phyloP scores from a whole-genome alignment of 1,140 invertebrate genomes.

The Oscheius sp. region DNA sequence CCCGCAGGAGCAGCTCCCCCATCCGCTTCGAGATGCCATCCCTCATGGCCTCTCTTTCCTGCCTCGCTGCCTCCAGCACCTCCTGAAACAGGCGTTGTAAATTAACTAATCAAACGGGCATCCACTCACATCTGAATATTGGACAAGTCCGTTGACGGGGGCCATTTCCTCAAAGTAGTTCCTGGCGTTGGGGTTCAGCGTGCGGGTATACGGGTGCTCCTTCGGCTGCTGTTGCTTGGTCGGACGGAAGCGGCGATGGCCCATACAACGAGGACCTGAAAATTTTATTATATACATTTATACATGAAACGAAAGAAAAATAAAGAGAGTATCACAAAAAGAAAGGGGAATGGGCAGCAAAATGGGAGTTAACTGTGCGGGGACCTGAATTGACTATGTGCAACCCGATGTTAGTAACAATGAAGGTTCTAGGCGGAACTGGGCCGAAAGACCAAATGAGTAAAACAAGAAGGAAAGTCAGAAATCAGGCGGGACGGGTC shows the following conservation, averaged over 20 bases:
- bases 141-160: slow-evolving; percentile 15
- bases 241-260: neutral
- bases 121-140: neutral
- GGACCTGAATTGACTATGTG: too few relatives aligned
- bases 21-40: slow-evolving; percentile 38
- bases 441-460: too few relatives aligned
- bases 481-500: neutral
- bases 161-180: slow-evolving; percentile 27
- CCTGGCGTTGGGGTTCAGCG: neutral
- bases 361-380: too few relatives aligned
- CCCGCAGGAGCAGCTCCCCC: slow-evolving; percentile 35
- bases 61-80: neutral
- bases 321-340: too few relatives aligned
- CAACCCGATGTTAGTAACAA: too few relatives aligned
- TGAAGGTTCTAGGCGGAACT: too few relatives aligned
- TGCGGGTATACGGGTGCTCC: neutral
- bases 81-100: neutral
- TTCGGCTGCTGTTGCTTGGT: neutral
- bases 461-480: neutral
- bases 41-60: slow-evolving; percentile 5
- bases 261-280: neutral
- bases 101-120: neutral
- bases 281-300: too few relatives aligned
- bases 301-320: too few relatives aligned
- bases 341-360: too few relatives aligned